These are phyloP conservation scores for Diplosoma virens DNA, from an alignment of 23 tunicate species.

Conservation along the genomic window DNA sequence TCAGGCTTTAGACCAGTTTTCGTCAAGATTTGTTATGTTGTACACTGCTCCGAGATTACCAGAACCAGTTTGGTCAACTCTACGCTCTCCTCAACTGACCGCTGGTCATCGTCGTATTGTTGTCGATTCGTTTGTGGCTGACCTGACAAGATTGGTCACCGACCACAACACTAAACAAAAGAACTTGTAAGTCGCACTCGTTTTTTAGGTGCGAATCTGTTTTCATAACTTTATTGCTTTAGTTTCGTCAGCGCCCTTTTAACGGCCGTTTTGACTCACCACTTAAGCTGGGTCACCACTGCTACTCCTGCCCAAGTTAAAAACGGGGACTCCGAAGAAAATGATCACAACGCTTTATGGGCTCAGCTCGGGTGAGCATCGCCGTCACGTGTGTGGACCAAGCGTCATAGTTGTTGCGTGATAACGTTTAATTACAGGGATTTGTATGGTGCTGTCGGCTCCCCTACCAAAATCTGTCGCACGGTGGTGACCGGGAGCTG, in stretches of 20 bases:
- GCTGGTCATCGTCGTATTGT: slow-evolving; percentile 28
- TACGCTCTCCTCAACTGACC: slow-evolving; percentile 1
- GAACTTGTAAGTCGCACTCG: slow-evolving; percentile 52
- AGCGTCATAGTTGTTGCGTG: neutral
- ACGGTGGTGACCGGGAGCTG: slow-evolving; percentile 70
- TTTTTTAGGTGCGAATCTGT: neutral
- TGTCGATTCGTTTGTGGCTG: slow-evolving; percentile 54
- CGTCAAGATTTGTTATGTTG: slow-evolving; percentile 30
- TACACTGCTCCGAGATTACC: slow-evolving; percentile 70
- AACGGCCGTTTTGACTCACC: slow-evolving; percentile 70
- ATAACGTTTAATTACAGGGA: slow-evolving; percentile 35
- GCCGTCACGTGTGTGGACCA: too few species aligned
- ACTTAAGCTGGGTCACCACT: slow-evolving; percentile 83
- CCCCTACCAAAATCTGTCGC: slow-evolving; percentile 76
- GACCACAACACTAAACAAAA: slow-evolving; percentile 60
- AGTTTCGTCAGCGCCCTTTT: slow-evolving; percentile 72
- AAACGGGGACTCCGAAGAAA: neutral
- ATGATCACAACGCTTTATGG: slow-evolving; percentile 76
- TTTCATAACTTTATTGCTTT: neutral
- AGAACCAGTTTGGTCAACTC: slow-evolving; percentile 72
- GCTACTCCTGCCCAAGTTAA: slow-evolving; percentile 28
- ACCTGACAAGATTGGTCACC: slow-evolving; percentile 44
- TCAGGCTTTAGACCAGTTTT: slow-evolving; percentile 54
- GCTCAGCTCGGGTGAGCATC: slow-evolving; percentile 91
- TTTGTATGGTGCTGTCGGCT: slow-evolving; percentile 90